Conservation (phyloP, 2,797 vertebrate genomes). For the Pygocentrus nattereri region DNA sequence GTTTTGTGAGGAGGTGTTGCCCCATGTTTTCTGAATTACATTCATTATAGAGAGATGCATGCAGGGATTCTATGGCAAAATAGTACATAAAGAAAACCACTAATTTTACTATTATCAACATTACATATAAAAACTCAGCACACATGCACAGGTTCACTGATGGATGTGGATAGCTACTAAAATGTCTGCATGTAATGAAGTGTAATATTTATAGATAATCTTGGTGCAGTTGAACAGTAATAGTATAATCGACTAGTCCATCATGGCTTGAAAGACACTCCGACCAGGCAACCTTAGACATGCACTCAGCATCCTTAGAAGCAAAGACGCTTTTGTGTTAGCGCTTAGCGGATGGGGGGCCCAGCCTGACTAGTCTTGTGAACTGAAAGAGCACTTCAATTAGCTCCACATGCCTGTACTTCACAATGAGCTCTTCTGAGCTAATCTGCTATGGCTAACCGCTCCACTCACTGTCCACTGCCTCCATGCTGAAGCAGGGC, state of each 20-base stretch:
- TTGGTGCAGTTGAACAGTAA: not conserved
- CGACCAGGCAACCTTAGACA: conserved; percentile 16
- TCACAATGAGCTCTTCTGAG: conserved; percentile 37
- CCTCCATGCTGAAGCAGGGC: conserved; percentile 20
- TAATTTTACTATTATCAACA: too few relatives aligned
- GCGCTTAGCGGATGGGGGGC: conserved; percentile 29
- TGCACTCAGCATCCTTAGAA: conserved; percentile 28
- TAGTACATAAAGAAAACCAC: too few relatives aligned
- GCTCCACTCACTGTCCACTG: conserved; percentile 31
- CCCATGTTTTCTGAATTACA: too few relatives aligned
- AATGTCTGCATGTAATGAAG: not conserved
- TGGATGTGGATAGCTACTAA: too few relatives aligned
- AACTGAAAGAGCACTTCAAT: conserved; percentile 47
- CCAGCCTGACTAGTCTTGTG: conserved; percentile 37
- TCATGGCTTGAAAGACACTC: conserved; percentile 24
- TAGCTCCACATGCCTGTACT: conserved; percentile 38
- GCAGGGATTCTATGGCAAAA: too few relatives aligned
- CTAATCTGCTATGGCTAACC: conserved; percentile 42
- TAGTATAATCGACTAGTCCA: conserved; percentile 32
- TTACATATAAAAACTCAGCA: too few relatives aligned
- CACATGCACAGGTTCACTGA: too few relatives aligned
- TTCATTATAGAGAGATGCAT: too few relatives aligned
- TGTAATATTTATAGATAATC: not conserved
- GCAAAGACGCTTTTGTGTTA: conserved; percentile 37
- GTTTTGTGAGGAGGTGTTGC: too few relatives aligned